Conservation (phyloP, 1,140 invertebrate species). For the Drosophila parabipectinata region DNA sequence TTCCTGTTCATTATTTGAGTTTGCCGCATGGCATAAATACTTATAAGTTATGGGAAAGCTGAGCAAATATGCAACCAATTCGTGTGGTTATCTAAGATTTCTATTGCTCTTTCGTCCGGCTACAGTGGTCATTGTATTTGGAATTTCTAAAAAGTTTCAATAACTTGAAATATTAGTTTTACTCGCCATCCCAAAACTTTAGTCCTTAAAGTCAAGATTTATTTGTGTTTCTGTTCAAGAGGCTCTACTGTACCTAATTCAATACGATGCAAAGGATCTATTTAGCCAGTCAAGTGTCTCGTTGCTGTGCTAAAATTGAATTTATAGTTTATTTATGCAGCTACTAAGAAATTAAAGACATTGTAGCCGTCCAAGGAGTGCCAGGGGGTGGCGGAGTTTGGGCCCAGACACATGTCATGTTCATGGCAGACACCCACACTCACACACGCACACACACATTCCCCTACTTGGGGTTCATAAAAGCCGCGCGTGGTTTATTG, state of each 20-base stretch:
- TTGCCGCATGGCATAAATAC: conserved; percentile 59
- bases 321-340: conserved; percentile 83
- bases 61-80: conserved; percentile 66
- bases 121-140: conserved; percentile 10
- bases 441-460: conserved; percentile 1
- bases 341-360: conserved; percentile 80
- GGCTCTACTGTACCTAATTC: conserved; percentile 2
- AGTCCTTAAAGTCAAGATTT: neutral
- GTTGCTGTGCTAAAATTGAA: conserved; percentile 64
- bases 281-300: conserved; percentile 54
- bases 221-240: neutral
- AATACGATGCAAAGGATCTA: conserved; percentile 41
- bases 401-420: conserved; percentile 69
- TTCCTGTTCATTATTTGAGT: conserved; percentile 51
- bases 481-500: conserved; percentile 73
- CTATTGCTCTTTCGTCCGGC: conserved; percentile 1
- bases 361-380: conserved; percentile 32
- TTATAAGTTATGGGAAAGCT: conserved; percentile 57
- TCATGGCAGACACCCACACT: conserved; percentile 33
- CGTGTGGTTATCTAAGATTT: conserved; percentile 46
- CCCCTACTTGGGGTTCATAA: conserved; percentile 58
- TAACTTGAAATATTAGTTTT: neutral
- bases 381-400: conserved; percentile 4
- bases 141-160: neutral
- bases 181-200: neutral